phyloP scores from a whole-genome alignment of 2,797 vertebrate genomes.

The Etheostoma perlongum region DNA sequence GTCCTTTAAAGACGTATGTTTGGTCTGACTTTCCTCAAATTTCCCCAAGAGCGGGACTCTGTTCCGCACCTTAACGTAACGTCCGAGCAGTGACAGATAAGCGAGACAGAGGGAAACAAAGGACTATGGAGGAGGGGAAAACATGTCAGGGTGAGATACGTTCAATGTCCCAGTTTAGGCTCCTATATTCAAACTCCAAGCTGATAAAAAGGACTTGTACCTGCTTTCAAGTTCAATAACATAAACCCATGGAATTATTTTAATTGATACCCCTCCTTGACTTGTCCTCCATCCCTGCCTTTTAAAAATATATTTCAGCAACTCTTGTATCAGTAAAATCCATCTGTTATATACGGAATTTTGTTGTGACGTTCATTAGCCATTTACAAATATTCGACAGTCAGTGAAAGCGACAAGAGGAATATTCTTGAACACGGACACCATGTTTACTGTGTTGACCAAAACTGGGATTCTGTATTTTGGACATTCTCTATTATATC shows the following conservation, averaged over 20 bases:
- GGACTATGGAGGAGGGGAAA: constrained; percentile 64
- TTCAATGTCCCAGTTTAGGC: constrained; percentile 23
- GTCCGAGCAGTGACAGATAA: constrained; percentile 57
- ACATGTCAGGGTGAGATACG: constrained; percentile 59
- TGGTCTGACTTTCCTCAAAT: constrained; percentile 57
- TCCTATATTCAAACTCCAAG: neutral
- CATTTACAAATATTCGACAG: constrained; percentile 8
- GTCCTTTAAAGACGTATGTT: constrained; percentile 8
- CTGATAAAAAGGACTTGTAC: neutral
- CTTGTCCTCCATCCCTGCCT: rapidly evolving
- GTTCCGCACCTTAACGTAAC: constrained; percentile 52
- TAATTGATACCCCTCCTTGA: rapidly evolving
- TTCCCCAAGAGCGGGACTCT: constrained; percentile 58
- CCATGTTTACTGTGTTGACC: constrained; percentile 13
- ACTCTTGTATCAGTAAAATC: neutral
- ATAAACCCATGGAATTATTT: rapidly evolving
- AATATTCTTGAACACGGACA: constrained; percentile 64
- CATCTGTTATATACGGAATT: rapidly evolving
- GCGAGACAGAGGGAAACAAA: constrained; percentile 60
- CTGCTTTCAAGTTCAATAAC: neutral
- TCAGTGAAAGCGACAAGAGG: constrained; percentile 35
- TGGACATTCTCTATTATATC: neutral
- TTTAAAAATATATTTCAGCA: neutral
- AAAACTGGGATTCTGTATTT: neutral
- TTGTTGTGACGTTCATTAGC: too few relatives aligned